Conservation (phyloP, 2,888 invertebrate species). For the Drosophila mercatorum region DNA sequence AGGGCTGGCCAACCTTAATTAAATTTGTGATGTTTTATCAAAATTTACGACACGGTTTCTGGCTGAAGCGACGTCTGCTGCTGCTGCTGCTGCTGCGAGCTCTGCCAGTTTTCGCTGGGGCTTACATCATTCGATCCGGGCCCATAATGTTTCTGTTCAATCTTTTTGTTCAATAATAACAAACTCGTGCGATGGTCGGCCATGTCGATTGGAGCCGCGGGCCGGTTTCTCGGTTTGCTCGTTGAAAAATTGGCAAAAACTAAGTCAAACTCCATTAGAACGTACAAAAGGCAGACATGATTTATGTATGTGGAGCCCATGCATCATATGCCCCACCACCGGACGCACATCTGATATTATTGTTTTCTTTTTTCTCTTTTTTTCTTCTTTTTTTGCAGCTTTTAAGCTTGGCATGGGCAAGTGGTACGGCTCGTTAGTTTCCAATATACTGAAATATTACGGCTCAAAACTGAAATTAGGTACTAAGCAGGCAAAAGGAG, state of each 20-base stretch:
- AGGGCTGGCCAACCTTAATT: constrained; percentile 58
- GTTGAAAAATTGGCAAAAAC: constrained; percentile 64
- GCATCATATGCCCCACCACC: constrained; percentile 52
- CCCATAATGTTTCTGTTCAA: constrained; percentile 27
- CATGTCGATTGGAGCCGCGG: constrained; percentile 64
- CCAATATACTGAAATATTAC: constrained; percentile 23
- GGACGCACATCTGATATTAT: constrained; percentile 17
- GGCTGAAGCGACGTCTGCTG: neutral
- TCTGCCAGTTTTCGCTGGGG: constrained; percentile 25
- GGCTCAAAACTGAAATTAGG: constrained; percentile 16
- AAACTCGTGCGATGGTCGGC: constrained; percentile 29
- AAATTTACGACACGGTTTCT: constrained; percentile 59
- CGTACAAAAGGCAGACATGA: constrained; percentile 55
- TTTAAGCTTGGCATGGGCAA: constrained; percentile 7
- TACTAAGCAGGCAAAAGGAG: neutral
- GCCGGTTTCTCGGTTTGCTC: constrained; percentile 45
- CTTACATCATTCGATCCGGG: constrained; percentile 25
- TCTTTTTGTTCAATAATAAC: constrained; percentile 55
- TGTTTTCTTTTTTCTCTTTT: constrained; percentile 2
- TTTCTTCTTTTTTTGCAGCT: constrained; percentile 8
- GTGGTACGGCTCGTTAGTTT: neutral
- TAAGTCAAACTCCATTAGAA: constrained; percentile 64
- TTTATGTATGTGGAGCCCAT: constrained; percentile 66
- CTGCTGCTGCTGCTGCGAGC: constrained; percentile 3
- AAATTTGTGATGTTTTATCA: constrained; percentile 71